Conservation (phyloP, 2,888 invertebrate species). For the Pachycephus smyrnensis region DNA sequence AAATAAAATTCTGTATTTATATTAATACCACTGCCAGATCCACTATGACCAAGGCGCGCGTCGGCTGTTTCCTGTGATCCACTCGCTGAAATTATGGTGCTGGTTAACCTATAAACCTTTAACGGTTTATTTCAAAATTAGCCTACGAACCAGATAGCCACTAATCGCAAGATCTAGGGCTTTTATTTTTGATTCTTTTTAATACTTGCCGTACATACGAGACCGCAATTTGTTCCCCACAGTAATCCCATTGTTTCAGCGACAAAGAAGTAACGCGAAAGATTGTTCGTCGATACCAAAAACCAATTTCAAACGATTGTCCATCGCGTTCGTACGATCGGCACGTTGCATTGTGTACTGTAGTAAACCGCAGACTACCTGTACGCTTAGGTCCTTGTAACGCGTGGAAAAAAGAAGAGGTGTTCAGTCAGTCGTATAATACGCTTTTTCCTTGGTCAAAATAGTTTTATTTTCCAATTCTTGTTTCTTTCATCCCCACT, state of each 20-base stretch:
- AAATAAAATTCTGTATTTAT: not conserved
- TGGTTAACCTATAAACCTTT: not conserved
- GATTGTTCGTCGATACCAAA: not conserved
- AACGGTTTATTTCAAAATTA: not conserved
- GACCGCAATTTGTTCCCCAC: not conserved
- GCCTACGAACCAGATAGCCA: not conserved
- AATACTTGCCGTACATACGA: not conserved
- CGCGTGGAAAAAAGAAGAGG: not conserved
- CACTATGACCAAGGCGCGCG: not conserved
- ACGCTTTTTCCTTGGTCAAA: slow-evolving; percentile 7
- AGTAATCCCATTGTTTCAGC: not conserved
- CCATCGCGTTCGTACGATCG: not conserved
- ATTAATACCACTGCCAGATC: not conserved
- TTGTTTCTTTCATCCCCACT: not conserved
- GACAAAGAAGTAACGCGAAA: not conserved
- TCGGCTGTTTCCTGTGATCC: too few species aligned
- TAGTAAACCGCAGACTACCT: not conserved
- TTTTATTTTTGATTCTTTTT: not conserved
- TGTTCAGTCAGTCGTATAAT: slow-evolving; percentile 20
- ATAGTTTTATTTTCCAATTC: slow-evolving; percentile 3
- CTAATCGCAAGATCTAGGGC: not conserved
- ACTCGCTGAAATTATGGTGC: not conserved
- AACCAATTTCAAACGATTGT: not conserved
- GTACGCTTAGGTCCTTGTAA: not conserved
- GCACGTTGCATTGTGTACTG: not conserved